Percentiles rank a stretch among this genome's conserved stretches.
Evolutionary conservation across 2,797 vertebrate species (phyloP).

Genomic region (Euphonia xanthogaster): DNA sequence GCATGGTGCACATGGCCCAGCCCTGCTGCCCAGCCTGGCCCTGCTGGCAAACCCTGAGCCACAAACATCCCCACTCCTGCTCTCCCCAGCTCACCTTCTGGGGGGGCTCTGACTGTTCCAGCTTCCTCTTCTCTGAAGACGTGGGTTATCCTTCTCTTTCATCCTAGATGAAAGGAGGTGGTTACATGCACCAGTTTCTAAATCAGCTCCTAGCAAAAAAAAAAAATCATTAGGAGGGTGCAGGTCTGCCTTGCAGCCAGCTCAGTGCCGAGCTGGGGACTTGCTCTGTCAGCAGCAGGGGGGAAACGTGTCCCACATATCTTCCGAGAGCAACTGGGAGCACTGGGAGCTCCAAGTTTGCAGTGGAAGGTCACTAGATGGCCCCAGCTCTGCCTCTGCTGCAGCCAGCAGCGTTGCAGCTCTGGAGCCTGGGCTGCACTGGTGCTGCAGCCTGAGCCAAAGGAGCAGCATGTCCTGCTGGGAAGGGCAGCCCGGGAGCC

Average conservation of each 20-base stretch:
- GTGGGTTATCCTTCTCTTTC: conserved; percentile 34
- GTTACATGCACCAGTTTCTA: conserved; percentile 44
- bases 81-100: neutral
- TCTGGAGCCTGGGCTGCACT: neutral
- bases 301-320: neutral
- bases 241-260: neutral
- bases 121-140: neutral
- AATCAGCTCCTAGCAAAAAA: conserved; percentile 26
- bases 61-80: neutral
- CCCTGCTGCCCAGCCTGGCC: neutral
- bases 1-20: neutral
- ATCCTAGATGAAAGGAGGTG: conserved; percentile 61
- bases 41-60: accelerated
- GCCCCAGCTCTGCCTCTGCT: conserved; percentile 9
- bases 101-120: neutral
- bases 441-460: neutral
- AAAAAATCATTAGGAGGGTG: neutral
- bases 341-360: neutral
- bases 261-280: neutral
- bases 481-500: neutral
- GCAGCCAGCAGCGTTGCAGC: neutral
- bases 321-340: neutral
- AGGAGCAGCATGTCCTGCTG: neutral
- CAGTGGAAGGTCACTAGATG: conserved; percentile 46
- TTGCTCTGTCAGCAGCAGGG: conserved; percentile 23